Base-by-base conservation (phyloP, 2,888 invertebrate genomes). In the Pyrgus malvae region DNA sequence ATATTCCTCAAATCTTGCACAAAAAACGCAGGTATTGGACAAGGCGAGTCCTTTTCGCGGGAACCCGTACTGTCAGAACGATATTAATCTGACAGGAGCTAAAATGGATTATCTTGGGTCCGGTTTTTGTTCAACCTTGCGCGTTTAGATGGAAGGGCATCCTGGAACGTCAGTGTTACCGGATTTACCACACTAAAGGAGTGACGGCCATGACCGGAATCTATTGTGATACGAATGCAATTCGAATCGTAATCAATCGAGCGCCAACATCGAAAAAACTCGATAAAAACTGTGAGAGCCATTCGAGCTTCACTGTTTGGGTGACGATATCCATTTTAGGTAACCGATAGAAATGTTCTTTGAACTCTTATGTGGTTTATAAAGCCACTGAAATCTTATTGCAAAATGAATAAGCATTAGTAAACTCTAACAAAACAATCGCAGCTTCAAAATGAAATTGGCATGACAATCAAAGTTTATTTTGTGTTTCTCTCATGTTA, bases 271-370 rank as follows among this genome's bases (percentile, higher is more conserved):
- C 71, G 80, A 51, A 80, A 78, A 83, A 83, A 78, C 68, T 62
- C 54, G 16, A 78, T 65, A 86, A 84, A 86, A 86, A 81, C 73
- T 73, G 67, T 78, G 74, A 77, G 78, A 82, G 72, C 70, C 72
- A 65, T 55, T 75, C 72, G 71, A 65, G 72, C 74, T 70, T 69
- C 62, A 72, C 74, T 68, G 68, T 76, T 76, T 76, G 74, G 76
- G 78, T 84, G 80, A 71, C 68, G 76, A 77, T 63, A 78, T 69
- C 76, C 33, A 16, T n/a, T 35, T 25, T n/a, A 17, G 17, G 17
- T 42, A 9, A 19, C 17, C 7, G 9, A 2, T 19, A 12, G 1
- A 17, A 31, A 23, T 21, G 11, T 3, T 11, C 17, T 42, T 42
- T 35, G 3, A 25, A 25, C 17, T 11, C 2, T 2, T 9, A 19